These are phyloP conservation scores for Setophaga petechia DNA, from an alignment of 2,113 vertebrate genomes.

Conservation along the genomic window DNA sequence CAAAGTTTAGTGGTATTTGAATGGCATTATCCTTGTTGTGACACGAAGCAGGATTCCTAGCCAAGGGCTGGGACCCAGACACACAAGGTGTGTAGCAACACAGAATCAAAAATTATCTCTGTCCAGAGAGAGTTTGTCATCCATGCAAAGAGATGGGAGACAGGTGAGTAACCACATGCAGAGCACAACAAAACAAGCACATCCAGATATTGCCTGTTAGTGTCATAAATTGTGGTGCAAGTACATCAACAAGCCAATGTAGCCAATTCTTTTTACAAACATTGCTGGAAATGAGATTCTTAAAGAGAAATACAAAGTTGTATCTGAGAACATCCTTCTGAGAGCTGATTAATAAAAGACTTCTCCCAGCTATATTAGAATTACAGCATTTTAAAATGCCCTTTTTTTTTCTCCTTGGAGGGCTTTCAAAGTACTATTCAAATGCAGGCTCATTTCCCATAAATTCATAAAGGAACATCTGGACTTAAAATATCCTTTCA, in stretches of 20 bases:
- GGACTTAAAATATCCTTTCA: slow-evolving; percentile 58
- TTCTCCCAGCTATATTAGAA: neutral
- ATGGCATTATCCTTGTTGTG: neutral
- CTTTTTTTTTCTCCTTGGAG: neutral
- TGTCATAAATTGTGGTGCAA: neutral
- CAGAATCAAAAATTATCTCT: neutral
- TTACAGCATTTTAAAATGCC: neutral
- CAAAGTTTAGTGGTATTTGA: slow-evolving; percentile 7
- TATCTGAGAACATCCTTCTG: neutral
- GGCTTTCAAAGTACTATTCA: slow-evolving; percentile 43
- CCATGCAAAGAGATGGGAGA: neutral
- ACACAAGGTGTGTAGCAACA: rapidly evolving
- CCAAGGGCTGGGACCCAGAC: neutral
- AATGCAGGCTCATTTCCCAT: slow-evolving; percentile 30
- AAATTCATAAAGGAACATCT: slow-evolving; percentile 49
- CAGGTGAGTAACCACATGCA: neutral
- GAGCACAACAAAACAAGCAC: neutral
- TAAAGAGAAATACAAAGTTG: neutral
- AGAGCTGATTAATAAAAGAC: slow-evolving; percentile 8
- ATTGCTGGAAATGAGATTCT: neutral
- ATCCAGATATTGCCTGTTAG: neutral
- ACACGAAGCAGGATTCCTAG: neutral
- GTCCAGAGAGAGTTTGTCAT: neutral
- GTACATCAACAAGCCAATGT: neutral
- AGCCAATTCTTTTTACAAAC: neutral